Evolutionary conservation across 1,140 invertebrate genomes (phyloP).

Genomic region (Sitodiplosis mosellana): DNA sequence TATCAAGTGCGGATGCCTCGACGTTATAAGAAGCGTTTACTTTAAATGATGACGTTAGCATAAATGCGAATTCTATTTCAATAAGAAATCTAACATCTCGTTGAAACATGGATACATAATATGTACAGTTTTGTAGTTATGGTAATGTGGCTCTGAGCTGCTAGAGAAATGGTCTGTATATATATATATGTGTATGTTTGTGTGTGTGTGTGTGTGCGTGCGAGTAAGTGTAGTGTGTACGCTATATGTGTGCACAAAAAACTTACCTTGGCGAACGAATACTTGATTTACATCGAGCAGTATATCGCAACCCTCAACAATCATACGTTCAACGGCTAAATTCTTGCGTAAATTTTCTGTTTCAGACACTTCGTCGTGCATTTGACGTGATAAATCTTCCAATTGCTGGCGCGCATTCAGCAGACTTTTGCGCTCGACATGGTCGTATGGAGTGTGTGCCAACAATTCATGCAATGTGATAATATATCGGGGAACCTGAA

Average conservation of each 20-base stretch:
- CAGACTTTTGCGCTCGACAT: conserved; percentile 79
- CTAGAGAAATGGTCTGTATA: too few species aligned
- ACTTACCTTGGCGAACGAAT: conserved; percentile 62
- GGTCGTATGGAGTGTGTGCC: conserved; percentile 84
- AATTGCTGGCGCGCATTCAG: conserved; percentile 76
- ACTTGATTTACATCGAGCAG: conserved; percentile 87
- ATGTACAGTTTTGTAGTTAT: too few species aligned
- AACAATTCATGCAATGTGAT: conserved; percentile 80
- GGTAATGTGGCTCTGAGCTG: too few species aligned
- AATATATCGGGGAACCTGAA: conserved; percentile 78
- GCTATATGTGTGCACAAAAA: too few species aligned
- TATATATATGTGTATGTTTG: too few species aligned
- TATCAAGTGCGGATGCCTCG: too few species aligned
- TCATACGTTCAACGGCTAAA: conserved; percentile 84
- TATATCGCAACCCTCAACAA: conserved; percentile 87
- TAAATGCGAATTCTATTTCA: background rate
- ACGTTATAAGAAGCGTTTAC: background rate
- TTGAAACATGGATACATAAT: background rate
- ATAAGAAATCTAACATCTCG: background rate
- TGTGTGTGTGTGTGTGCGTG: too few species aligned
- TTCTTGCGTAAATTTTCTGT: conserved; percentile 90
- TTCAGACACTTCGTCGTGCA: conserved; percentile 79
- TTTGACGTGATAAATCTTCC: conserved; percentile 66
- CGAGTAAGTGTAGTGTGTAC: background rate
- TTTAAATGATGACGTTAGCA: background rate